These are phyloP conservation scores for Enteromius viviparus DNA, from an alignment of 2,797 vertebrate species.

Conservation along the genomic window DNA sequence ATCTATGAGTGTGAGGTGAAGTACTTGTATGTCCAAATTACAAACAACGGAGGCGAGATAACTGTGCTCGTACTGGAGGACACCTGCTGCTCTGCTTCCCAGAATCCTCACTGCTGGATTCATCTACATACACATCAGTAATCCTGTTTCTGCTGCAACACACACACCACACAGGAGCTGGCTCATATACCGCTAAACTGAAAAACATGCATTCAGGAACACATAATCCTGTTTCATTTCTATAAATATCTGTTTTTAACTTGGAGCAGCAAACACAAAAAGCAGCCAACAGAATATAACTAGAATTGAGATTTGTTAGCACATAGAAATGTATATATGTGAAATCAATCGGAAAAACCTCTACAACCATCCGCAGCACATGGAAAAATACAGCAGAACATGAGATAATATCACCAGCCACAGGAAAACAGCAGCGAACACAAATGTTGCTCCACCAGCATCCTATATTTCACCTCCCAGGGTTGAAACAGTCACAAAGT, in stretches of 20 bases:
- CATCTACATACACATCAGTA: slow-evolving; percentile 54
- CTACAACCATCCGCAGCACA: background rate
- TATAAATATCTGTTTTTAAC: slow-evolving; percentile 26
- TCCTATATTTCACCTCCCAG: slow-evolving; percentile 50
- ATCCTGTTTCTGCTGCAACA: slow-evolving; percentile 17
- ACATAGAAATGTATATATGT: background rate
- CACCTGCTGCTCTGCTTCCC: slow-evolving; percentile 50
- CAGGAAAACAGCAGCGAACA: slow-evolving; percentile 23
- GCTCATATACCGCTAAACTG: background rate
- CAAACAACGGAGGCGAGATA: slow-evolving; percentile 11
- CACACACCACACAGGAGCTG: slow-evolving; percentile 3
- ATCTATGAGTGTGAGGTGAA: slow-evolving; percentile 1
- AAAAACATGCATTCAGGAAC: slow-evolving; percentile 24
- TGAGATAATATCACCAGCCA: slow-evolving; percentile 48
- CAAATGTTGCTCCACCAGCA: slow-evolving; percentile 47
- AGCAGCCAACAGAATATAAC: background rate
- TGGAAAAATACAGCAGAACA: background rate
- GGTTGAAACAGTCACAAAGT: slow-evolving; percentile 44
- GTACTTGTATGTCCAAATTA: slow-evolving; percentile 29
- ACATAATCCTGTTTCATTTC: slow-evolving; percentile 12
- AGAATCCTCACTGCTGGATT: slow-evolving; percentile 64
- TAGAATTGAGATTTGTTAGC: background rate
- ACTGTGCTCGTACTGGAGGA: slow-evolving; percentile 7
- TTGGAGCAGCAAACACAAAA: background rate
- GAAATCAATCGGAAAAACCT: slow-evolving; percentile 8